A percentile compares a stretch with the other conserved stretches of the same genome.
phyloP scores from a whole-genome alignment of 2,888 invertebrate species.

The Volucella zonaria region DNA sequence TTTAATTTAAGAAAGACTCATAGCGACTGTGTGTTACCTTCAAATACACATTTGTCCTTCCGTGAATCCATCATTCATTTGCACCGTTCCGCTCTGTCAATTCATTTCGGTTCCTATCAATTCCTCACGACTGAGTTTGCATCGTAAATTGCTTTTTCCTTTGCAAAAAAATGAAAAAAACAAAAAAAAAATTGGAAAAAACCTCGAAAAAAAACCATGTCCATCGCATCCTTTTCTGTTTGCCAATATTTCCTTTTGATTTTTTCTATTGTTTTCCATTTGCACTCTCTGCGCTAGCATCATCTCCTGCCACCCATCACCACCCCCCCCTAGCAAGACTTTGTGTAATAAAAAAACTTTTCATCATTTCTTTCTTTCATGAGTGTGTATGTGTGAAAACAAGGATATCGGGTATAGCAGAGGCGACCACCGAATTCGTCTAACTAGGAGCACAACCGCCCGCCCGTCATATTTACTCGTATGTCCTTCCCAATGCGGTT shows the following conservation, averaged over 20 bases:
- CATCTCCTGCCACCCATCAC: neutral
- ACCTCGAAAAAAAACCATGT: slow-evolving; percentile 27
- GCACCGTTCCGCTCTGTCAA: slow-evolving; percentile 33
- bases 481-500: slow-evolving; percentile 33
- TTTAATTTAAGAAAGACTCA: no score
- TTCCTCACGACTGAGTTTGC: slow-evolving; percentile 27
- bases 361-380: slow-evolving; percentile 14
- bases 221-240: slow-evolving; percentile 31
- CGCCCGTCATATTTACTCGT: neutral
- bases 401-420: neutral
- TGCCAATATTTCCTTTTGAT: slow-evolving; percentile 40
- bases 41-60: slow-evolving; percentile 25
- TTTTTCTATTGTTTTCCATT: slow-evolving; percentile 60
- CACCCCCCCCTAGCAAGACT: neutral
- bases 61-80: slow-evolving; percentile 50
- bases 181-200: neutral
- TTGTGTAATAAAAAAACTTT: slow-evolving; percentile 52
- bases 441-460: slow-evolving; percentile 20
- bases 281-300: neutral
- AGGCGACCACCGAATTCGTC: slow-evolving; percentile 50
- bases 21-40: no score
- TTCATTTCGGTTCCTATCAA: slow-evolving; percentile 57
- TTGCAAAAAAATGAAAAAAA: neutral
- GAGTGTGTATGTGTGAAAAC: slow-evolving; percentile 10
- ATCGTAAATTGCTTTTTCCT: slow-evolving; percentile 38